A percentile compares a stretch with the other conserved stretches of the same genome.
These are phyloP conservation scores for Plestiodon gilberti DNA, from an alignment of 2,113 vertebrate species.

Conservation along the genomic window DNA sequence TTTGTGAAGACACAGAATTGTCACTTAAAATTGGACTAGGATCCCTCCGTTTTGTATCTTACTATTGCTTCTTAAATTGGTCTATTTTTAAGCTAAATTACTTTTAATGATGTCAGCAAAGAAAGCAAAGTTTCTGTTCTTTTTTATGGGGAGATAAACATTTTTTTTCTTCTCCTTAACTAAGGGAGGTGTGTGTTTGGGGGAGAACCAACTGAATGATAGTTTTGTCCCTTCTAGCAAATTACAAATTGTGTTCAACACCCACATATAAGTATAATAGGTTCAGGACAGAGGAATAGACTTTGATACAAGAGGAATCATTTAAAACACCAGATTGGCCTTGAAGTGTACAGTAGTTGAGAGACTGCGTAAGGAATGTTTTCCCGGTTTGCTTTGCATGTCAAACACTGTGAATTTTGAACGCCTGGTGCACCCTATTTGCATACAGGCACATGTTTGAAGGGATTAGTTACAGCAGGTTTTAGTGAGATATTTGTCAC, in stretches of 20 bases:
- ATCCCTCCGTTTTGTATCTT: neutral
- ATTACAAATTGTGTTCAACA: neutral
- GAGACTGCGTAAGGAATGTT: too few species aligned
- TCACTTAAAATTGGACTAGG: neutral
- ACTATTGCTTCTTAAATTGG: neutral
- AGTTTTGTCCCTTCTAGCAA: neutral
- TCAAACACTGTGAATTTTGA: neutral
- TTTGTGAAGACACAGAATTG: neutral
- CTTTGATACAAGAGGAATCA: neutral
- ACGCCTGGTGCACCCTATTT: neutral
- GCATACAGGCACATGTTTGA: neutral
- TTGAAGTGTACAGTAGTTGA: too few species aligned
- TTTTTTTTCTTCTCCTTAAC: neutral
- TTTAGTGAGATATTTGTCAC: neutral
- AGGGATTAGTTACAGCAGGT: neutral
- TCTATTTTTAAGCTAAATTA: neutral
- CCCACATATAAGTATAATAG: neutral
- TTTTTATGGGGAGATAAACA: neutral
- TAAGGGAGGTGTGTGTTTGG: too few species aligned
- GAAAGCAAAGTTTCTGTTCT: neutral
- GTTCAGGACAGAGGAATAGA: neutral
- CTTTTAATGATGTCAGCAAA: neutral
- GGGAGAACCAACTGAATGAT: too few species aligned
- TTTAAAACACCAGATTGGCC: neutral
- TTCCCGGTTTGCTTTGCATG: too few species aligned